Percentiles rank a stretch among this genome's conserved stretches.
These are phyloP conservation scores for Micromesistius poutassou DNA, from an alignment of 2,797 vertebrate species.

Conservation along the genomic window DNA sequence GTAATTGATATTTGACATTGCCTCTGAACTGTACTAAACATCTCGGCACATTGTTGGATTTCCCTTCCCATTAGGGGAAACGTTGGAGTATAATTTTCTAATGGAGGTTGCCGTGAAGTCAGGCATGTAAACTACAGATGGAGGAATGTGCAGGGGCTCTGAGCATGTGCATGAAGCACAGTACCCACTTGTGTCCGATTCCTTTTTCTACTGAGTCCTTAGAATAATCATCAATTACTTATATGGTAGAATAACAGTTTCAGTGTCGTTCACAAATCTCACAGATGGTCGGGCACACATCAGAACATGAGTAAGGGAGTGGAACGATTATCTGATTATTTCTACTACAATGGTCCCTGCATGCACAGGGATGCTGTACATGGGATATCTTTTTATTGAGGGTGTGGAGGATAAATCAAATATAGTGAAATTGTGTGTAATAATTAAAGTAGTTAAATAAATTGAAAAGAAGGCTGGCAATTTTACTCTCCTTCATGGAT, in stretches of 20 bases:
- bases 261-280: background rate
- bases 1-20: conserved; percentile 55
- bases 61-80: conserved; percentile 4
- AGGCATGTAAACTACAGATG: conserved; percentile 18
- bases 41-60: conserved; percentile 17
- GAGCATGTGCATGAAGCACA: background rate
- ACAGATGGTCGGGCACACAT: background rate
- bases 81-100: background rate
- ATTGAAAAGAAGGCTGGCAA: background rate
- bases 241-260: background rate
- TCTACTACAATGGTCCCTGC: background rate
- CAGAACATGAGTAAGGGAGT: background rate
- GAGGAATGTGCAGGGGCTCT: background rate
- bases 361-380: too few species aligned
- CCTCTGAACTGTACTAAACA: conserved; percentile 16
- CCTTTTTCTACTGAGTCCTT: background rate
- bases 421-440: background rate
- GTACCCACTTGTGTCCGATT: background rate
- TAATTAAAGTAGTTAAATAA: background rate
- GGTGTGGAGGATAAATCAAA: background rate
- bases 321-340: background rate
- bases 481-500: background rate
- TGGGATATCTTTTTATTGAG: background rate
- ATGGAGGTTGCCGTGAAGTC: conserved; percentile 20
- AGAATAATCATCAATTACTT: background rate